phyloP scores from a whole-genome alignment of 2,113 vertebrate genomes.

The Chascanopsetta lugubris region DNA sequence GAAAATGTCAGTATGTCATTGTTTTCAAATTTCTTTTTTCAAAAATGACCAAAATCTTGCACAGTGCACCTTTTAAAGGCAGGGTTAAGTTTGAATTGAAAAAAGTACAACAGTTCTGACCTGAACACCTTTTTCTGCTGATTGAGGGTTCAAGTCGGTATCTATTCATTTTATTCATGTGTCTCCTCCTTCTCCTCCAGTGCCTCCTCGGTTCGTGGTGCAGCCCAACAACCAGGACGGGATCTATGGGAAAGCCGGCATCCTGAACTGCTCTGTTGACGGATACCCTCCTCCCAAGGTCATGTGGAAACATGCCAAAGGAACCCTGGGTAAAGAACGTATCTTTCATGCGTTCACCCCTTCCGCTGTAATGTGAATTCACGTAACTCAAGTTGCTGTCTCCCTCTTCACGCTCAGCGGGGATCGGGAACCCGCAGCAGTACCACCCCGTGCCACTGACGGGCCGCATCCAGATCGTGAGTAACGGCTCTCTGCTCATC shows the following conservation, averaged over 20 bases:
- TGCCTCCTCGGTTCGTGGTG: constrained; percentile 96
- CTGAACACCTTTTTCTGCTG: too few species aligned
- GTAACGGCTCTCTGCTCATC: constrained; percentile 95
- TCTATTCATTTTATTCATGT: constrained; percentile 1
- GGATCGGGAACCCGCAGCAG: constrained; percentile 96
- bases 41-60: too few species aligned
- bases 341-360: constrained; percentile 29
- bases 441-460: constrained; percentile 97
- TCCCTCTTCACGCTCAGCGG: constrained; percentile 61
- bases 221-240: constrained; percentile 99
- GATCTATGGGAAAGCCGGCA: constrained; percentile 95
- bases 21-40: too few species aligned
- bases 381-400: constrained; percentile 1
- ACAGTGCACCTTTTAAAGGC: too few species aligned
- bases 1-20: too few species aligned
- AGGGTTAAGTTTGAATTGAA: too few species aligned
- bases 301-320: constrained; percentile 99
- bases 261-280: constrained; percentile 96
- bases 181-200: constrained; percentile 69
- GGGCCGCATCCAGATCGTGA: constrained; percentile 96
- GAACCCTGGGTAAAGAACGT: constrained; percentile 72
- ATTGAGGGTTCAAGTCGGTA: too few species aligned
- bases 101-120: too few species aligned
- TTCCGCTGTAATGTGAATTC: constrained; percentile 9
- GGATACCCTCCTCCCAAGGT: constrained; percentile 98